Conservation (phyloP, 1,140 invertebrate species). For the Drosophila ambigua region DNA sequence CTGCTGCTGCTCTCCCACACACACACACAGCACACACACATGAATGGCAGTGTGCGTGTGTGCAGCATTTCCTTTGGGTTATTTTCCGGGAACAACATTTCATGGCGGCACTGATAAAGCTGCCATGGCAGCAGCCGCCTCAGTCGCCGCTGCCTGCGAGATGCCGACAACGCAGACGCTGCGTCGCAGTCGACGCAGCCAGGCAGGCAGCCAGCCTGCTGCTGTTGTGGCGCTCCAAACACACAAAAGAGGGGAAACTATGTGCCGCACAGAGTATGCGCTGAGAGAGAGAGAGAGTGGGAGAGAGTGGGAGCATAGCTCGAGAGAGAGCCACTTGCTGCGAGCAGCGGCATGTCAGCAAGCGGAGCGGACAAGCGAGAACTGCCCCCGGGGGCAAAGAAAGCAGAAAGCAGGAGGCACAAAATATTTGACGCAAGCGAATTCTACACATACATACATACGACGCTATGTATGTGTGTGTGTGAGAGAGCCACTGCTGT, state of each 20-base stretch:
- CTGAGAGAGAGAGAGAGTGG: constrained; percentile 24
- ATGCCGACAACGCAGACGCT: too few species aligned
- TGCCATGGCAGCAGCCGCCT: constrained; percentile 70
- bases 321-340: neutral
- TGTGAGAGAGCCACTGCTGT: constrained; percentile 17
- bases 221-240: too few species aligned
- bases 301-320: too few species aligned
- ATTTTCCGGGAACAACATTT: constrained; percentile 82
- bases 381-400: constrained; percentile 57
- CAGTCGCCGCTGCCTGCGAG: constrained; percentile 30
- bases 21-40: constrained; percentile 20
- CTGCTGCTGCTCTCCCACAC: constrained; percentile 22
- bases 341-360: constrained; percentile 2
- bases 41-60: constrained; percentile 38
- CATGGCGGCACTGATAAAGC: constrained; percentile 83
- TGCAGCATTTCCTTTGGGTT: constrained; percentile 79
- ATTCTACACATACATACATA: constrained; percentile 36
- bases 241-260: constrained; percentile 46
- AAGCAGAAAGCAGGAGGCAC: constrained; percentile 48
- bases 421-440: constrained; percentile 79
- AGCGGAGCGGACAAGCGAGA: constrained; percentile 37
- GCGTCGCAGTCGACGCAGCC: constrained; percentile 28
- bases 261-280: constrained; percentile 39
- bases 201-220: neutral
- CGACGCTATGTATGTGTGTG: constrained; percentile 7